Evolutionary conservation across 1,140 invertebrate genomes (phyloP), one percentile per base, ranked within the genome.

Genomic region (Danaus plexippus): DNA sequence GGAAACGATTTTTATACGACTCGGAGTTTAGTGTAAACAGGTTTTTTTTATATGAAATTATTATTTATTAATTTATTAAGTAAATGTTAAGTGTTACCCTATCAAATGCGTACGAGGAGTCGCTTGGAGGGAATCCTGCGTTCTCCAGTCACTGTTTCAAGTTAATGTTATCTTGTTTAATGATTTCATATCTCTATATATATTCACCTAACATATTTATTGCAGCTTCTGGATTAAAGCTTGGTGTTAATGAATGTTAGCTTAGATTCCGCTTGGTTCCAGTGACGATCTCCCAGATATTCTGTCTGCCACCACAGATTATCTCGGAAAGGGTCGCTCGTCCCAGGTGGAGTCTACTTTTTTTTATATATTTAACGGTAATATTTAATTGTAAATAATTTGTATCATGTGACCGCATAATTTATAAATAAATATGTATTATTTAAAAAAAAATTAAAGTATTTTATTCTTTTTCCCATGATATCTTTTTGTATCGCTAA

Each of bases 331-430:
- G 51, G 64, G 56, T 73, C 65, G 52, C 43, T 52, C 47, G 9
- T 7, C 11, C 47, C 54, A 47, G 45, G 11, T 11, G 42, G 47
- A 47, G 52, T 49, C 13, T 81, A 72, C 73, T 79, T 80, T 75
- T 85, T 85, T 83, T 83, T 85, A 83, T 81, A 77, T 80, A 75
- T 73, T 80, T 79, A 77, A 83, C 71, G 81, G 70, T 80, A 79
- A 71, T 81, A 85, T 79, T 82, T 77, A 82, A 81, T 80, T 83
- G 80, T 85, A 85, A 78, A 85, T 85, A 82, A 79, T 79, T 84
- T 78, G 77, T 84, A 80, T 83, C 73, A 81, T 73, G 77, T 84
- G 77, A 84, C 79, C 68, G 74, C 74, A 69, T 81, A 79, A 85
- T 80, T 83, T 85, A 85, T 83, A 70, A 84, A 82, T 85, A 85